These are phyloP conservation scores for Physella acuta DNA, from an alignment of 1,140 invertebrate species.

Conservation along the genomic window DNA sequence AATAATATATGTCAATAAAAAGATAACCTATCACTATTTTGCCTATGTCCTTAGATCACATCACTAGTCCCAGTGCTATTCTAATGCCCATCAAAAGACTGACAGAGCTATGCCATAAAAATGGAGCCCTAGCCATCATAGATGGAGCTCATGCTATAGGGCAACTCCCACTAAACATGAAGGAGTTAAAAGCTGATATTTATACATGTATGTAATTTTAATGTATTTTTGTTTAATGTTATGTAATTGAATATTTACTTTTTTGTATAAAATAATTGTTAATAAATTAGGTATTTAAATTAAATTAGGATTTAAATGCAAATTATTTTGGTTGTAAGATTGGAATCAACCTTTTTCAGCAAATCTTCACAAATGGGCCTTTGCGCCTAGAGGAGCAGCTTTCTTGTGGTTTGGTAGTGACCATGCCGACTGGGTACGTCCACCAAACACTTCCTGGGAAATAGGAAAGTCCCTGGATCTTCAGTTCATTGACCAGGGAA, in stretches of 20 bases:
- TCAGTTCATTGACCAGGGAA: constrained; percentile 43
- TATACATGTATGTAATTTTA: constrained; percentile 39
- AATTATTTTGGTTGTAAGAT: not conserved
- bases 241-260: too few relatives aligned
- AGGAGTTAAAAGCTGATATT: constrained; percentile 42
- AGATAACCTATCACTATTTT: too few relatives aligned
- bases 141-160: constrained; percentile 50
- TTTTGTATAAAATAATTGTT: too few relatives aligned
- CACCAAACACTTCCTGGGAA: constrained; percentile 33
- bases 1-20: too few relatives aligned
- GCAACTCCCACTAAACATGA: constrained; percentile 38
- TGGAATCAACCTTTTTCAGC: constrained; percentile 30
- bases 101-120: constrained; percentile 35
- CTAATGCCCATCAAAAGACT: constrained; percentile 41
- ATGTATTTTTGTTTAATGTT: too few relatives aligned
- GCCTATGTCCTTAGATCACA: too few relatives aligned
- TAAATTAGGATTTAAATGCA: not conserved
- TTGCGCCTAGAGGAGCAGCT: constrained; percentile 41
- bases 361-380: constrained; percentile 52
- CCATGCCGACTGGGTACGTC: constrained; percentile 33
- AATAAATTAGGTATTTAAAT: too few relatives aligned
- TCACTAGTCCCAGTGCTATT: constrained; percentile 23
- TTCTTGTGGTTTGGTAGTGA: constrained; percentile 39
- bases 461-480: constrained; percentile 26
- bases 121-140: constrained; percentile 37